These are phyloP conservation scores for Drosophila sturtevanti DNA, from an alignment of 1,140 invertebrate genomes.

Conservation along the genomic window DNA sequence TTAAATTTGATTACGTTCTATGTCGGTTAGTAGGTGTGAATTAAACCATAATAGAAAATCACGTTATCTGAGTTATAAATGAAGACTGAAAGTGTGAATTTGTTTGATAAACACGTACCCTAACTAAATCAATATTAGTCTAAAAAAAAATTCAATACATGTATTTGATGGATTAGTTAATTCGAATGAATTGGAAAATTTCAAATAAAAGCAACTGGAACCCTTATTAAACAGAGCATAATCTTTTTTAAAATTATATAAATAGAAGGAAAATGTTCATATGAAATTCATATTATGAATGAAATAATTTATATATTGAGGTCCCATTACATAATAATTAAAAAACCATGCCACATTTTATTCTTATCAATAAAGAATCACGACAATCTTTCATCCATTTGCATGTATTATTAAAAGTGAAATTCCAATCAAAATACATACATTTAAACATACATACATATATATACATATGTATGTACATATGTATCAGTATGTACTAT, in stretches of 20 bases:
- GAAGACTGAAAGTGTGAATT: constrained; percentile 32
- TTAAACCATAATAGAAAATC: constrained; percentile 45
- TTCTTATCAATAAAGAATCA: not conserved
- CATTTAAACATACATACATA: not conserved
- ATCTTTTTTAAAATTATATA: too few relatives aligned
- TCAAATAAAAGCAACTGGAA: too few relatives aligned
- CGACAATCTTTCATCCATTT: not conserved
- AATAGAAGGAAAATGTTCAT: too few relatives aligned
- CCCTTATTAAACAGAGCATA: too few relatives aligned
- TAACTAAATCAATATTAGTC: not conserved
- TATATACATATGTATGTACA: not conserved
- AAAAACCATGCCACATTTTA: not conserved
- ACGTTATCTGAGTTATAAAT: constrained; percentile 25
- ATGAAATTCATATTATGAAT: too few relatives aligned
- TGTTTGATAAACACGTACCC: not conserved
- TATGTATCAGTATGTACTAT: too few relatives aligned
- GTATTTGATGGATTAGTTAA: not conserved
- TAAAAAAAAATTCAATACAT: too few relatives aligned
- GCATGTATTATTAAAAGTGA: not conserved
- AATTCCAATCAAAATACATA: not conserved
- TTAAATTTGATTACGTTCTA: constrained; percentile 39
- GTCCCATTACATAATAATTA: not conserved
- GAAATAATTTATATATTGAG: not conserved
- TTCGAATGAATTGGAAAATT: not conserved
- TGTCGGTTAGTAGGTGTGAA: constrained; percentile 43